phyloP scores from a whole-genome alignment of 2,113 vertebrate genomes.

The Aspiorhynchus laticeps region DNA sequence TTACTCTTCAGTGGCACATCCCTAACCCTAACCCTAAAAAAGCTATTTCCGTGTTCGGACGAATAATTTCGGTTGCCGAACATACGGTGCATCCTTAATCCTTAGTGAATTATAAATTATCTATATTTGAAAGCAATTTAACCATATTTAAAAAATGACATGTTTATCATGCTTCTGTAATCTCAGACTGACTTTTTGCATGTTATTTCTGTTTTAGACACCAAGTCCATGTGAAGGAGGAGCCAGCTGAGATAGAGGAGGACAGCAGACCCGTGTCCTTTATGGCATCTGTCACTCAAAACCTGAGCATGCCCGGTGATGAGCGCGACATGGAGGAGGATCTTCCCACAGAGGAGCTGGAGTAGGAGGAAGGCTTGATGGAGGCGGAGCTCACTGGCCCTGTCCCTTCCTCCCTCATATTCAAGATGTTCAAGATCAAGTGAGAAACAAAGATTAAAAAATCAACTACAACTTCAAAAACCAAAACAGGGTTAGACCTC shows the following conservation, averaged over 20 bases:
- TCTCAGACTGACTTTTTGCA: not conserved
- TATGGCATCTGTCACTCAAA: constrained; percentile 84
- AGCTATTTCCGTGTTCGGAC: no score
- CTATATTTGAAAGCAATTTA: not conserved
- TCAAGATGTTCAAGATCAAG: constrained; percentile 51
- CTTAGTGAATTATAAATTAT: not conserved
- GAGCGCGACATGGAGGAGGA: constrained; percentile 95
- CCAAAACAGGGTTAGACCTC: constrained; percentile 80
- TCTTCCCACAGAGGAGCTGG: constrained; percentile 92
- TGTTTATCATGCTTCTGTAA: not conserved
- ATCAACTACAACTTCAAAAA: constrained; percentile 73
- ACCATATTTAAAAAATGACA: not conserved
- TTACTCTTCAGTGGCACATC: not conserved
- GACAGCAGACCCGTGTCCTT: constrained; percentile 86
- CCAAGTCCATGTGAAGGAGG: constrained; percentile 96
- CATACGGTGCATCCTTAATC: no score
- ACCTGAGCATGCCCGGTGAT: constrained; percentile 83
- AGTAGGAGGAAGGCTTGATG: constrained; percentile 76
- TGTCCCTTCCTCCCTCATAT: constrained; percentile 54
- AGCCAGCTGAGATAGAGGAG: constrained; percentile 91
- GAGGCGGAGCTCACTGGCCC: constrained; percentile 60
- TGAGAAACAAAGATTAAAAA: constrained; percentile 63
- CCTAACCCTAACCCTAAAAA: no score
- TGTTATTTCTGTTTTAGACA: constrained; percentile 74
- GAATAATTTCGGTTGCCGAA: no score